Evolutionary conservation across 2,888 invertebrate genomes (phyloP).

Genomic region (Ethmia dodecea): DNA sequence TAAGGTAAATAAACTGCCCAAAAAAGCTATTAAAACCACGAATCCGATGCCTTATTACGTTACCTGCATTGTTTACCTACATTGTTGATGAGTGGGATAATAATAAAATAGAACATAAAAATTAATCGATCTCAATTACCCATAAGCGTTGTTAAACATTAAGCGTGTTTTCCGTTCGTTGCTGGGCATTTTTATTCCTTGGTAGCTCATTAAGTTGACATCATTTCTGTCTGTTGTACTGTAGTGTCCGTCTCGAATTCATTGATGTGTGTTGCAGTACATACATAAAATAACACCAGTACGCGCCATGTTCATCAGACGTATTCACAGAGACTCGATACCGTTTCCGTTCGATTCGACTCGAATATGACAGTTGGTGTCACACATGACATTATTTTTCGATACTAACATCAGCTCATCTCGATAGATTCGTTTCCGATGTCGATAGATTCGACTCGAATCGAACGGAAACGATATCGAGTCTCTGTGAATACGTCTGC

Average conservation of each 20-base stretch:
- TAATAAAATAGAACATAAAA: slow-evolving; percentile 64
- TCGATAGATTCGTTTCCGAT: too few relatives aligned
- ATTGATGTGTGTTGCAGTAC: slow-evolving; percentile 28
- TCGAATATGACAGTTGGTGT: too few relatives aligned
- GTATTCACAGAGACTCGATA: too few relatives aligned
- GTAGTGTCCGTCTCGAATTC: slow-evolving; percentile 47
- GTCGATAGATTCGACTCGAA: too few relatives aligned
- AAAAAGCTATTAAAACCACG: slow-evolving; percentile 32
- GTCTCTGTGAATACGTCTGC: too few relatives aligned
- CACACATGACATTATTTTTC: too few relatives aligned
- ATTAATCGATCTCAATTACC: slow-evolving; percentile 72
- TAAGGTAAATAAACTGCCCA: slow-evolving; percentile 37
- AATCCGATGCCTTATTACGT: slow-evolving; percentile 73
- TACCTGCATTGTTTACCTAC: slow-evolving; percentile 70
- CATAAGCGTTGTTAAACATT: slow-evolving; percentile 61
- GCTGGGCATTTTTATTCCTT: slow-evolving; percentile 32
- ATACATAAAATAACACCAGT: slow-evolving; percentile 24
- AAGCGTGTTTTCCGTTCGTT: slow-evolving; percentile 39
- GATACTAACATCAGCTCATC: too few relatives aligned
- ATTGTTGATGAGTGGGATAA: slow-evolving; percentile 57
- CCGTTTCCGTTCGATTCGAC: too few relatives aligned
- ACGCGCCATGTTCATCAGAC: slow-evolving; percentile 22
- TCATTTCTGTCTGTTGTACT: slow-evolving; percentile 27
- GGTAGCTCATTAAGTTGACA: slow-evolving; percentile 22
- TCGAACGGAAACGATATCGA: too few relatives aligned